Conservation (phyloP, 1,140 invertebrate species). For the Homarus americanus region DNA sequence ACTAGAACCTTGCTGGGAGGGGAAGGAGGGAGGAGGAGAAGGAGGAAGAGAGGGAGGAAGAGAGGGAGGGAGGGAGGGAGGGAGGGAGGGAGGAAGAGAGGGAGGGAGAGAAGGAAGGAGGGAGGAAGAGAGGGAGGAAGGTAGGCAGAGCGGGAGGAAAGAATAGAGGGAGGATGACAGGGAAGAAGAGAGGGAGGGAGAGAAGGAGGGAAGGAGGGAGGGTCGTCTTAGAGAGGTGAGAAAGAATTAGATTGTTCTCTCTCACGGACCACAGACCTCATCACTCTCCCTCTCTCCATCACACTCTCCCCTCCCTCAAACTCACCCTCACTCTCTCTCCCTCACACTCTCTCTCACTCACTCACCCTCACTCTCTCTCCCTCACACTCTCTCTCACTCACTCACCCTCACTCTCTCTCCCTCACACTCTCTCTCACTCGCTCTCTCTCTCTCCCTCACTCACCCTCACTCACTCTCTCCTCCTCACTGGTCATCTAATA, state of each 20-base stretch:
- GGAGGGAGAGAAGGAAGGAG: background rate
- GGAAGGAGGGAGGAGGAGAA: background rate
- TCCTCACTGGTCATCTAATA: conserved; percentile 48
- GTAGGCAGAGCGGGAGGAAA: background rate
- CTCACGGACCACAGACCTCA: no score
- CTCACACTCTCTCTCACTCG: background rate
- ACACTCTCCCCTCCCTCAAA: background rate
- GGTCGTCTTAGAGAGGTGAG: background rate
- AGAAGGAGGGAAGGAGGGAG: conserved; percentile 43
- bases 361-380: background rate
- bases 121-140: background rate
- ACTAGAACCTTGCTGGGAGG: no score
- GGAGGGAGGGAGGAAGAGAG: background rate
- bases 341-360: background rate
- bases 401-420: background rate
- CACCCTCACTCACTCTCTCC: background rate
- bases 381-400: background rate
- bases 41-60: background rate
- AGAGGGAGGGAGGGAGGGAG: background rate
- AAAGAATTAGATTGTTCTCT: background rate
- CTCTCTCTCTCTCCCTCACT: background rate
- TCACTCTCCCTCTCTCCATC: background rate
- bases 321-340: background rate
- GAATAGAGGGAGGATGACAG: background rate
- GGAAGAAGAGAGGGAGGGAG: conserved; percentile 34